Conservation (phyloP, 2,888 invertebrate genomes). For the Agrochola lychnidis region DNA sequence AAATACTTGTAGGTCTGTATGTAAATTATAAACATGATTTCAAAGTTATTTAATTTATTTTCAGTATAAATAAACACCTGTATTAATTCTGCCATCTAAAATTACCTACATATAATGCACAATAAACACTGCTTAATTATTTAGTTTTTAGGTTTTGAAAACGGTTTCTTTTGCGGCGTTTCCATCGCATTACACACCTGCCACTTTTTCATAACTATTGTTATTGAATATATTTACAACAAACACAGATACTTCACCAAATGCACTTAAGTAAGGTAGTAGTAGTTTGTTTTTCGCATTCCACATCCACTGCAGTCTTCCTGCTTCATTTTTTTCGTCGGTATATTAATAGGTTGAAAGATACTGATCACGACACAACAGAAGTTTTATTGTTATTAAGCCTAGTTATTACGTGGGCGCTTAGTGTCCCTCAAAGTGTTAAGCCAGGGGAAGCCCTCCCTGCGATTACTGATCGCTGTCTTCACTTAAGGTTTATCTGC, state of each 20-base stretch:
- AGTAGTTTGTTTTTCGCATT: background rate
- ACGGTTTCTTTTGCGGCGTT: no score
- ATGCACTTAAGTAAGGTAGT: background rate
- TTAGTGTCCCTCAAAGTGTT: background rate
- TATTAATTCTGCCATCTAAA: background rate
- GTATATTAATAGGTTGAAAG: no score
- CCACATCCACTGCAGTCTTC: background rate
- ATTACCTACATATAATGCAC: background rate
- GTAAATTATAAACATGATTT: background rate
- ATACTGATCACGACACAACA: no score
- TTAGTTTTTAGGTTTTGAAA: background rate
- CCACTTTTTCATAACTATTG: background rate
- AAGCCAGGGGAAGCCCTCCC: slow-evolving; percentile 2
- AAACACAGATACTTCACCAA: background rate
- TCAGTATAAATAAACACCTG: background rate
- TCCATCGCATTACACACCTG: background rate
- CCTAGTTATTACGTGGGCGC: no score
- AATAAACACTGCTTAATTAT: background rate
- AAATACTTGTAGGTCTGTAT: background rate
- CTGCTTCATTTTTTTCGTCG: background rate
- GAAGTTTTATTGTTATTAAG: background rate
- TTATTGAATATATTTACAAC: background rate
- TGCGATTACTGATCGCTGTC: background rate
- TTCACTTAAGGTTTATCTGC: background rate
- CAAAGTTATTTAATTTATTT: background rate